Evolutionary conservation across 2,113 vertebrate genomes (phyloP).

Genomic region (Azemiops feae): DNA sequence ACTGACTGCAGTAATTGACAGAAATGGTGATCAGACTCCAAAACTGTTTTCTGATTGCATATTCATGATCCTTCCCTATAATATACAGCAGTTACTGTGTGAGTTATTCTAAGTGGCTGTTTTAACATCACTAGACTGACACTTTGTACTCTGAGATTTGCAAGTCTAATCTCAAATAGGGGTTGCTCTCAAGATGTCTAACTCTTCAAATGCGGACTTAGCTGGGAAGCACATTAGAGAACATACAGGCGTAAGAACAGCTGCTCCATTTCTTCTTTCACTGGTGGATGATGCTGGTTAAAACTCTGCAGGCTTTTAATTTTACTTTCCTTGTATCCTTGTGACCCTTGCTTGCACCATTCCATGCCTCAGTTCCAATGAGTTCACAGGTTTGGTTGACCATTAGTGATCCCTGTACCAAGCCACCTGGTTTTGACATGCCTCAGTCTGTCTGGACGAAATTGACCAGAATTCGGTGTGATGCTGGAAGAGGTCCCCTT

Average conservation of each 20-base stretch:
- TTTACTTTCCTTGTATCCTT: accelerated
- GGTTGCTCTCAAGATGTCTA: slow-evolving; percentile 45
- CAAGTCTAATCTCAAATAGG: slow-evolving; percentile 64
- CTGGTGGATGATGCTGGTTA: accelerated
- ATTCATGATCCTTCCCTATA: slow-evolving; percentile 72
- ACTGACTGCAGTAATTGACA: slow-evolving; percentile 70
- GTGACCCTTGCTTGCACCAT: neutral
- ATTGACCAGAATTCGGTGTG: neutral
- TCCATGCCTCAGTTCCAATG: neutral
- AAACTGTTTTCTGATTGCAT: slow-evolving; percentile 73
- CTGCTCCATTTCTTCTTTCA: neutral
- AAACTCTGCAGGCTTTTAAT: accelerated
- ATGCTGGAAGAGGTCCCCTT: neutral
- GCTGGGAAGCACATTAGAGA: neutral
- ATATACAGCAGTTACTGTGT: slow-evolving; percentile 61
- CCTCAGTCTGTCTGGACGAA: neutral
- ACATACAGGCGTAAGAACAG: accelerated
- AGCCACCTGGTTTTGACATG: neutral
- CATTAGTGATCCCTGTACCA: neutral
- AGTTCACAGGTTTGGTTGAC: neutral
- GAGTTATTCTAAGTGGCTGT: slow-evolving; percentile 67
- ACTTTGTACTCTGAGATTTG: slow-evolving; percentile 66
- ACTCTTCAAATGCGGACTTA: slow-evolving; percentile 6
- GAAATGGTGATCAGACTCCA: slow-evolving; percentile 65
- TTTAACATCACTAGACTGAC: slow-evolving; percentile 68